Base-by-base conservation (phyloP, 2,888 invertebrate species). In the Lasioglossum pauxillum region DNA sequence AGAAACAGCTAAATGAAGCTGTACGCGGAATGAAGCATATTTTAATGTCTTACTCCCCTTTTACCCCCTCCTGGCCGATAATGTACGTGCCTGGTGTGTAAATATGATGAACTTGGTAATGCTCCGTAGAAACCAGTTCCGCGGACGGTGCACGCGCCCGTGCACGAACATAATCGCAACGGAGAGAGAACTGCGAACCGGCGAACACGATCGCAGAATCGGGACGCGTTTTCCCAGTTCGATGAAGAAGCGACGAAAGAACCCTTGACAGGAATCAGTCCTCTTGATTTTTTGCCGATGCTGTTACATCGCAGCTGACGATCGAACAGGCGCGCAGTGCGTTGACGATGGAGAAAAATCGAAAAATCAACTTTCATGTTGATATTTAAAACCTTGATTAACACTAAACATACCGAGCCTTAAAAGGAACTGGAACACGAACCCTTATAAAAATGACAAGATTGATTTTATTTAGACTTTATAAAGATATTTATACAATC, bases 21-120 rank as follows among this genome's bases (percentile, higher is more conserved):
- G 91, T 91, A 89, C 89, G 84, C 72, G 89, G 88, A 89, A 90
- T 89, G 91, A 90, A 89, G 91, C 91, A 90, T 91, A 91, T 91
- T 91, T 90, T 91, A 91, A 91, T 90, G 91, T 91, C 91, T 91
- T 91, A 90, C 88, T 88, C 83, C 49, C 69, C 71, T 19, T 27
- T 53, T 49, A 27, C 71, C 57, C 79, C 69, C 77, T 69, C 67
- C 31, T 23, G 31, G n/a, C 74, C 82, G 87, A 91, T 91, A 91
- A 91, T 91, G 88, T 91, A 91, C 91, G 91, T 88, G 91, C 87
- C 44, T 80, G 83, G 91, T 85, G 91, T 91, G 91, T 89, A 91
- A 91, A 91, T 91, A 90, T 90, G 86, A 84, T 89, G 91, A 86
- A 86, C 89, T 86, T 83, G 88, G 88, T 88, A 90, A 91, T 87